Percentiles rank a stretch among this genome's conserved stretches.
phyloP scores from a whole-genome alignment of 35 echinoderm and acorn worm species.

The Apostichopus californicus region DNA sequence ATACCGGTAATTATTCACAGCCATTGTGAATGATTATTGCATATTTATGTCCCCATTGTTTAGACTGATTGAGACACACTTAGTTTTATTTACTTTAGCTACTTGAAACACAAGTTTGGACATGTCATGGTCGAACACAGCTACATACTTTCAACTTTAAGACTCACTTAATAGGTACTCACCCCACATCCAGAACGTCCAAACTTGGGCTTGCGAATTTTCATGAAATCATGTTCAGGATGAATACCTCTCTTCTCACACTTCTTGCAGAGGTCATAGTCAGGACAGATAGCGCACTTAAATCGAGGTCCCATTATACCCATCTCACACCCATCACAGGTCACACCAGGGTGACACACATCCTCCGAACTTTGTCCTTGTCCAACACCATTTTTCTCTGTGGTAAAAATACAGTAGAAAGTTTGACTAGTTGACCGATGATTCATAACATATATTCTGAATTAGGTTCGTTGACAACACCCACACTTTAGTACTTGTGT shows the following conservation, averaged over 20 bases:
- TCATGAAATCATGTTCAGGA: constrained; percentile 92
- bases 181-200: constrained; percentile 77
- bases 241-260: constrained; percentile 86
- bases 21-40: no score
- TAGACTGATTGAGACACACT: no score
- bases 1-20: no score
- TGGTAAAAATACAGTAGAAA: not conserved
- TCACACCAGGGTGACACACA: constrained; percentile 71
- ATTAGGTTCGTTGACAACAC: no score
- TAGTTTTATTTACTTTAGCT: no score
- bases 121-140: no score
- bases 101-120: no score
- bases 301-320: constrained; percentile 85
- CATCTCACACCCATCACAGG: constrained; percentile 90
- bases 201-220: constrained; percentile 84
- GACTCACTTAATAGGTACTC: not conserved
- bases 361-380: constrained; percentile 56
- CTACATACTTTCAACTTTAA: not conserved
- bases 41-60: no score
- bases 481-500: no score
- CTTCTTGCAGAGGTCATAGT: constrained; percentile 97
- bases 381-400: not conserved
- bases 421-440: not conserved
- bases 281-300: constrained; percentile 81
- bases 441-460: no score